Evolutionary conservation across 37 sponge, comb jelly and placozoan species (phyloP).

Genomic region (Cladorhizidae sp.): DNA sequence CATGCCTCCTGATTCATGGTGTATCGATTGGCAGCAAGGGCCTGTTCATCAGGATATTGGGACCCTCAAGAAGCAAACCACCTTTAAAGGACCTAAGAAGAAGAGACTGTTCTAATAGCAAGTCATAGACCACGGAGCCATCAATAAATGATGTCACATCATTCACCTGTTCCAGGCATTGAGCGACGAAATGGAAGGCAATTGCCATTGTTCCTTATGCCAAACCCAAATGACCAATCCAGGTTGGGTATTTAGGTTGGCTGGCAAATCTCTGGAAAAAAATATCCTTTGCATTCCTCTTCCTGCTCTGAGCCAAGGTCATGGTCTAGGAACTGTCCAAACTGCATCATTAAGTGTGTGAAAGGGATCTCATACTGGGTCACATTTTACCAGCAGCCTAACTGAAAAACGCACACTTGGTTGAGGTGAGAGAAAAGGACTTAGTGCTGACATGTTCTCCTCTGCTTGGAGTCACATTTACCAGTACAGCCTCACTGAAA

Average conservation of each 20-base stretch:
- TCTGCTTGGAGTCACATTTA: no score
- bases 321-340: slow-evolving; percentile 97
- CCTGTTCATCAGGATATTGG: neutral
- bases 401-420: no score
- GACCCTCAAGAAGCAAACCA: neutral
- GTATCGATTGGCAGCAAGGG: neutral
- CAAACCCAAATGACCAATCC: slow-evolving; percentile 42
- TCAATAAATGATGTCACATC: slow-evolving; percentile 72
- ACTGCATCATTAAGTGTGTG: slow-evolving; percentile 92
- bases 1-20: no score
- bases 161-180: slow-evolving; percentile 68
- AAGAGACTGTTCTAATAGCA: neutral
- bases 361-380: slow-evolving; percentile 33
- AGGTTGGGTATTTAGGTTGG: slow-evolving; percentile 46
- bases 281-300: neutral
- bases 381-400: no score
- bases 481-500: slow-evolving; percentile 43
- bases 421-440: no score
- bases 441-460: no score
- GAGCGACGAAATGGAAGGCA: slow-evolving; percentile 68
- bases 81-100: neutral
- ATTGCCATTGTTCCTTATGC: slow-evolving; percentile 18
- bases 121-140: slow-evolving; percentile 79
- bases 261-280: slow-evolving; percentile 37
- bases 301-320: slow-evolving; percentile 30